Evolutionary conservation across 2,113 vertebrate species (phyloP).

Genomic region (Hassar affinis): DNA sequence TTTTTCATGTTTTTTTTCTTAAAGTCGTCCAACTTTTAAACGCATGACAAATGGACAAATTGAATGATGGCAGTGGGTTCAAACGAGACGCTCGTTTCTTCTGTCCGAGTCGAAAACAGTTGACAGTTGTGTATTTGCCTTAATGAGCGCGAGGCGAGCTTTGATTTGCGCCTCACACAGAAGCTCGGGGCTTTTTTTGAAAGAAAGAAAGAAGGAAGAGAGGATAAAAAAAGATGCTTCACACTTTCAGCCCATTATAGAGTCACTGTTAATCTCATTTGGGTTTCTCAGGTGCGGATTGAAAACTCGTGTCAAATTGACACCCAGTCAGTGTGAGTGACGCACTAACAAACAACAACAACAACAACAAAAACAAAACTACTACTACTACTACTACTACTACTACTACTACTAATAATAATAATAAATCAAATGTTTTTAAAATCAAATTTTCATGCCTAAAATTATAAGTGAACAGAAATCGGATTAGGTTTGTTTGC

Average conservation of each 20-base stretch:
- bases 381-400: neutral
- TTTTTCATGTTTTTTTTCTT: neutral
- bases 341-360: neutral
- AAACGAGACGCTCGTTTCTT: neutral
- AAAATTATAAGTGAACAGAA: too few relatives aligned
- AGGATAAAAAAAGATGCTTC: neutral
- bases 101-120: slow-evolving; percentile 26
- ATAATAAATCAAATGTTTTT: too few relatives aligned
- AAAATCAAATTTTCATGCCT: neutral
- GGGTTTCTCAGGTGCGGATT: neutral
- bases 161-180: slow-evolving; percentile 51
- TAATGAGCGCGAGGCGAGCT: slow-evolving; percentile 53
- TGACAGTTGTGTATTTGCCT: slow-evolving; percentile 63
- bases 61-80: slow-evolving; percentile 44
- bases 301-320: neutral
- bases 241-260: neutral
- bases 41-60: slow-evolving; percentile 56
- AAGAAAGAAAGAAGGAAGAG: neutral
- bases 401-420: neutral
- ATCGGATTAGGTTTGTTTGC: neutral
- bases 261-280: slow-evolving; percentile 14
- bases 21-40: slow-evolving; percentile 18
- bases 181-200: neutral
- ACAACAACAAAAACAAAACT: neutral
- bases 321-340: neutral